Evolutionary conservation across 1,140 invertebrate genomes (phyloP).

Genomic region (Magallana angulata): DNA sequence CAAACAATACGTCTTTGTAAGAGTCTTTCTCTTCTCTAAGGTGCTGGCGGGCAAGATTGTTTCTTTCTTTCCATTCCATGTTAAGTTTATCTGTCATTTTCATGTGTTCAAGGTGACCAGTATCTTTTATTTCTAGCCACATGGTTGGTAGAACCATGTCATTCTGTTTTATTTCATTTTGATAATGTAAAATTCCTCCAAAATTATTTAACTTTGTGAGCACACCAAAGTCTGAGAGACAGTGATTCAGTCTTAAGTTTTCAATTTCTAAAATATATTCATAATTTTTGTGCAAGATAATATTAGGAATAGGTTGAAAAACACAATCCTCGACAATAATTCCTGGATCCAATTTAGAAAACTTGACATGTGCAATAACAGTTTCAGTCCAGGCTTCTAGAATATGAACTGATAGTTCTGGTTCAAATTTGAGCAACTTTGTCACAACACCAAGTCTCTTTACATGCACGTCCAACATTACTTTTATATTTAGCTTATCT

Average conservation of each 20-base stretch:
- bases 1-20: neutral
- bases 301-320: neutral
- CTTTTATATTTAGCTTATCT: neutral
- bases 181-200: neutral
- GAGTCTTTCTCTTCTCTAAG: neutral
- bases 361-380: neutral
- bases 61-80: neutral
- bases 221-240: neutral
- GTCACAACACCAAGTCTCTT: neutral
- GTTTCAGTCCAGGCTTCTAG: constrained; percentile 3
- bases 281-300: neutral
- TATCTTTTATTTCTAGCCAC: neutral
- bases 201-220: neutral
- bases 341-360: neutral
- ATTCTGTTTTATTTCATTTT: neutral
- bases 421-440: neutral
- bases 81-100: neutral
- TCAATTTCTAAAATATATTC: constrained; percentile 20
- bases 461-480: neutral
- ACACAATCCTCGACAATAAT: neutral
- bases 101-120: neutral
- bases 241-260: neutral
- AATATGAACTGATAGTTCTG: neutral
- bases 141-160: neutral
- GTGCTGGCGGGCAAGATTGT: neutral